Percentiles rank a stretch among this genome's conserved stretches.
These are phyloP conservation scores for Syrrhaptes paradoxus DNA, from an alignment of 2,113 vertebrate species.

Conservation along the genomic window DNA sequence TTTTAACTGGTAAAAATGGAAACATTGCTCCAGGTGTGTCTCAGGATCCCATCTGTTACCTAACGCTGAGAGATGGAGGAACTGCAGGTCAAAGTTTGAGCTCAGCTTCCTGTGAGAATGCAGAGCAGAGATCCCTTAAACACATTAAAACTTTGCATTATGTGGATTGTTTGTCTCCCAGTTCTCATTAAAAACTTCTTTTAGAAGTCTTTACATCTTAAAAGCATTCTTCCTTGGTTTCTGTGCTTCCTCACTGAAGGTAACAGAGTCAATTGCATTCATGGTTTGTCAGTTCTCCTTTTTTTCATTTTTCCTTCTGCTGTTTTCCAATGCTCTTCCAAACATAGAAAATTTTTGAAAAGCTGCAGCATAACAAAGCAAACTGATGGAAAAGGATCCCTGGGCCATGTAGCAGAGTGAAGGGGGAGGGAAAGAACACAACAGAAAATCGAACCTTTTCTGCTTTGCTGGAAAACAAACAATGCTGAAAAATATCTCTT, in stretches of 20 bases:
- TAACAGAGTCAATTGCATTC: not conserved
- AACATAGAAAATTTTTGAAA: not conserved
- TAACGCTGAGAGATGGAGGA: not conserved
- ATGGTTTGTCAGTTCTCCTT: not conserved
- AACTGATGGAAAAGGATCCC: not conserved
- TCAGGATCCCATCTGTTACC: not conserved
- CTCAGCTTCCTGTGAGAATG: constrained; percentile 32
- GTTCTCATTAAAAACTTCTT: not conserved
- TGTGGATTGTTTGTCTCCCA: not conserved
- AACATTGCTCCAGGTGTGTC: not conserved
- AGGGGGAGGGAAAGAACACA: not conserved
- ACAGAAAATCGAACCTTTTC: not conserved
- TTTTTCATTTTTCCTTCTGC: not conserved
- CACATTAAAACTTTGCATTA: not conserved
- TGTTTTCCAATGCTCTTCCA: not conserved
- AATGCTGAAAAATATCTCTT: not conserved
- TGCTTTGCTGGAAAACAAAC: not conserved
- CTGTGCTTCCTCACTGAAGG: not conserved
- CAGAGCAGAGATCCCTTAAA: not conserved
- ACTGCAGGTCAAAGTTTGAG: not conserved
- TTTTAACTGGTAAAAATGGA: not conserved
- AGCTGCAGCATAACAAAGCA: not conserved
- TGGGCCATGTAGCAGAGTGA: not conserved
- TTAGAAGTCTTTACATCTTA: not conserved
- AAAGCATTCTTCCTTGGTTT: not conserved